Conservation (phyloP, 2,888 invertebrate genomes). For the Scaptodrosophila latifasciaeformis region DNA sequence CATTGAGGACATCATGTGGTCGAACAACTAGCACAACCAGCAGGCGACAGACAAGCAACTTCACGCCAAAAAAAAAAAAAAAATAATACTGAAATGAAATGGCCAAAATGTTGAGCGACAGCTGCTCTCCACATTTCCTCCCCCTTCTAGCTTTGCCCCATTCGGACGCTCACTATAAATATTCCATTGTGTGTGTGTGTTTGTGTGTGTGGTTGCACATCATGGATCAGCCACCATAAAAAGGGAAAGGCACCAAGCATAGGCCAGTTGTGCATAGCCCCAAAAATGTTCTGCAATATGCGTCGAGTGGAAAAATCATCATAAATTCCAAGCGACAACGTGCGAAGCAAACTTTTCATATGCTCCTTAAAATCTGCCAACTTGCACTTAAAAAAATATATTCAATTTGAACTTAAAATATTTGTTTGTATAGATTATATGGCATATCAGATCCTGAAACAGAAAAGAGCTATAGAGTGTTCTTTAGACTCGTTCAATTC, state of each 20-base stretch:
- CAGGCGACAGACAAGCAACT: slow-evolving; percentile 41
- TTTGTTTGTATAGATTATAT: no score
- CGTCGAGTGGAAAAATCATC: slow-evolving; percentile 65
- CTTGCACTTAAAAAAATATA: no score
- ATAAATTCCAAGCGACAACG: slow-evolving; percentile 65
- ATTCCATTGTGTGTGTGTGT: no score
- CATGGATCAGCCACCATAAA: neutral
- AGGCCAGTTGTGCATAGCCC: slow-evolving; percentile 57
- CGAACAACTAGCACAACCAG: slow-evolving; percentile 45
- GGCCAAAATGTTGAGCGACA: slow-evolving; percentile 50
- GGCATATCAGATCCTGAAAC: no score
- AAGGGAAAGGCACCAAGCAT: slow-evolving; percentile 27
- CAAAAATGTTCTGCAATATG: slow-evolving; percentile 69
- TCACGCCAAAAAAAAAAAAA: slow-evolving; percentile 51
- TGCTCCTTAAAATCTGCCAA: slow-evolving; percentile 47
- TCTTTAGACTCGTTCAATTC: no score
- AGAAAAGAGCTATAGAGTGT: no score
- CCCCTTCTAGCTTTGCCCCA: slow-evolving; percentile 24
- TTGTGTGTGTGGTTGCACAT: slow-evolving; percentile 53
- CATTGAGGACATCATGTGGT: slow-evolving; percentile 56
- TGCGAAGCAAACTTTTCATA: slow-evolving; percentile 60
- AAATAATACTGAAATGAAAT: slow-evolving; percentile 30
- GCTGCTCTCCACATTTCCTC: slow-evolving; percentile 45
- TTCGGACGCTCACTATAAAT: no score
- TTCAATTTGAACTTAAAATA: no score